These are phyloP conservation scores for Prosapia bicincta DNA, from an alignment of 2,888 invertebrate species.

Conservation along the genomic window DNA sequence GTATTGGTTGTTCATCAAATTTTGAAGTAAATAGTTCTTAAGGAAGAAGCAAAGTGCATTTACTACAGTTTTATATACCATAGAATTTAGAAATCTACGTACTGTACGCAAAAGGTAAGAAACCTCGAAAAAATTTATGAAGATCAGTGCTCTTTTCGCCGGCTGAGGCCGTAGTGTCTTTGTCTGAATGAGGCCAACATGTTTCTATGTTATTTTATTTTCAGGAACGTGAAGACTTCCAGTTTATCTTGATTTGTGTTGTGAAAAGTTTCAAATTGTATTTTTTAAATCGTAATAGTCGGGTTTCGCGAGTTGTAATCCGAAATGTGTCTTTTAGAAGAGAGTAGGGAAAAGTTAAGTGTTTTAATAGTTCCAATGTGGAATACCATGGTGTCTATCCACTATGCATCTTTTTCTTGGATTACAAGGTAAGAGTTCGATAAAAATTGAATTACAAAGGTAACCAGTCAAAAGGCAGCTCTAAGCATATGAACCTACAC, in stretches of 20 bases:
- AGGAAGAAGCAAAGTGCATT: background rate
- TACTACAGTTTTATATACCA: background rate
- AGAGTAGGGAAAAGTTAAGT: conserved; percentile 28
- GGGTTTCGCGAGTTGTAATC: conserved; percentile 34
- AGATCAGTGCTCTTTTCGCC: conserved; percentile 29
- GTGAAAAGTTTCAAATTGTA: conserved; percentile 33
- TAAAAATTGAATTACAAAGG: conserved; percentile 25
- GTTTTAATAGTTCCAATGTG: conserved; percentile 31
- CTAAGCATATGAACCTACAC: conserved; percentile 9
- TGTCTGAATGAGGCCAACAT: conserved; percentile 36
- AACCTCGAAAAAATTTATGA: conserved; percentile 33
- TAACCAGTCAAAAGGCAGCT: conserved; percentile 9
- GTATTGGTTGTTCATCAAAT: background rate
- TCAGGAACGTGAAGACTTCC: conserved; percentile 35
- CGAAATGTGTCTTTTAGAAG: conserved; percentile 32
- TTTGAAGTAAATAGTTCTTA: background rate
- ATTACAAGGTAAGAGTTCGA: conserved; percentile 37
- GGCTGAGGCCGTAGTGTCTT: conserved; percentile 26
- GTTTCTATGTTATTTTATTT: conserved; percentile 35
- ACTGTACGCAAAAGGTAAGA: conserved; percentile 33
- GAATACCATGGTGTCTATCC: conserved; percentile 35
- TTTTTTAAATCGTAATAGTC: conserved; percentile 31
- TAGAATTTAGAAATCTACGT: background rate
- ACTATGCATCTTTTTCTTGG: conserved; percentile 37
- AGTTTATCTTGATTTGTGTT: conserved; percentile 36